phyloP scores from a whole-genome alignment of 1,140 invertebrate species.

The Oreohelix idahoensis region DNA sequence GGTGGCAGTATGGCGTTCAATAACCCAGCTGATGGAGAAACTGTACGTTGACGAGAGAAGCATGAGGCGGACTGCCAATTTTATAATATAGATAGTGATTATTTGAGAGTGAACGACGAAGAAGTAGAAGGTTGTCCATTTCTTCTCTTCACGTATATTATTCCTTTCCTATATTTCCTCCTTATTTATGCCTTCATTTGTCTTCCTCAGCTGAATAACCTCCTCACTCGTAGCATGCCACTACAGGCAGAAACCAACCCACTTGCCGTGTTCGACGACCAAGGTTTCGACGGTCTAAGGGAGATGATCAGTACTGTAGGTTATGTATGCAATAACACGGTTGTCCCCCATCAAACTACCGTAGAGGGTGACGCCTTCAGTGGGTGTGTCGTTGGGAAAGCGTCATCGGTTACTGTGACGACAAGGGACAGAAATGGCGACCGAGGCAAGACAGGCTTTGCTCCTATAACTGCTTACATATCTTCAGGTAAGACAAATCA shows the following conservation, averaged over 20 bases:
- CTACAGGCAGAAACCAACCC: conserved; percentile 74
- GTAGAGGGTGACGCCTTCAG: conserved; percentile 74
- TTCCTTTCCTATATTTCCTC: too few relatives aligned
- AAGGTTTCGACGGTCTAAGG: conserved; percentile 65
- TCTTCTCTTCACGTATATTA: too few relatives aligned
- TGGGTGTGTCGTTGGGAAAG: conserved; percentile 64
- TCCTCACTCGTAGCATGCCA: conserved; percentile 70
- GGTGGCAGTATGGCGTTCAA: too few relatives aligned
- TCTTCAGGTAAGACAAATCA: conserved; percentile 21
- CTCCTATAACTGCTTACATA: conserved; percentile 52
- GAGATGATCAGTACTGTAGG: conserved; percentile 69
- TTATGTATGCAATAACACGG: conserved; percentile 71
- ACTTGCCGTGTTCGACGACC: conserved; percentile 69
- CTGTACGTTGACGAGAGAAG: too few relatives aligned
- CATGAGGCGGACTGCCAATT: too few relatives aligned
- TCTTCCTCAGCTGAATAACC: conserved; percentile 67
- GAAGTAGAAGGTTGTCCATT: too few relatives aligned
- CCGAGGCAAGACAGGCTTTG: conserved; percentile 67
- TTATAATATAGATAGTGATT: too few relatives aligned
- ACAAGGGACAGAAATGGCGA: conserved; percentile 72
- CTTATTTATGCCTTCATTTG: too few relatives aligned
- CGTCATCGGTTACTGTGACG: conserved; percentile 70
- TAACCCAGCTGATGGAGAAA: too few relatives aligned
- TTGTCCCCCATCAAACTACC: conserved; percentile 72
- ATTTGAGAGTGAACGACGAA: too few relatives aligned